Evolutionary conservation across 2,797 vertebrate genomes (phyloP).

Genomic region (Schizopygopsis pylzovi): DNA sequence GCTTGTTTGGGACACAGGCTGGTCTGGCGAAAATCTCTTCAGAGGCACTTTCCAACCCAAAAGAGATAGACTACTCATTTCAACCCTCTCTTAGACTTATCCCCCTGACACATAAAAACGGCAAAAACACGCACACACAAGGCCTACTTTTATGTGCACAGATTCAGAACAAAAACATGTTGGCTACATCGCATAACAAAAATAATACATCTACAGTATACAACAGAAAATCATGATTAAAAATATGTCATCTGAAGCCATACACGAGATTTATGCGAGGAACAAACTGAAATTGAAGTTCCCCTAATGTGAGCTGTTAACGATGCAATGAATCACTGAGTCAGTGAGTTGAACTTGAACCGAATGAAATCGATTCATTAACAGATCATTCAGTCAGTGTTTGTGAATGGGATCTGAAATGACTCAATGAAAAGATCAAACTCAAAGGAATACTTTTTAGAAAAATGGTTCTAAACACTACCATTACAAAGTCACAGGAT

Average conservation of each 20-base stretch:
- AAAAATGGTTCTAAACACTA: neutral
- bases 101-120: slow-evolving; percentile 7
- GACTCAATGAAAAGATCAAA: neutral
- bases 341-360: slow-evolving; percentile 7
- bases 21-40: slow-evolving; percentile 50
- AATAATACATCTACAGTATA: neutral
- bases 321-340: neutral
- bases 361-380: slow-evolving; percentile 21
- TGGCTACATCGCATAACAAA: neutral
- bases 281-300: neutral
- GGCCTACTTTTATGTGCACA: neutral
- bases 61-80: slow-evolving; percentile 46
- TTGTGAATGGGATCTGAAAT: neutral
- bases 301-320: slow-evolving; percentile 14
- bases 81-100: slow-evolving; percentile 6
- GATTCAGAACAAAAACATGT: neutral
- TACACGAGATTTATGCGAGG: neutral
- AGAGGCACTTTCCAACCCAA: slow-evolving; percentile 51
- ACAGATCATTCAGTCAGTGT: neutral
- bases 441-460: neutral
- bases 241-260: neutral
- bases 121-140: neutral
- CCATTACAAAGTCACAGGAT: neutral
- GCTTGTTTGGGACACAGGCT: slow-evolving; percentile 44
- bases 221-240: neutral